Base-by-base conservation (phyloP, 2,888 invertebrate species). In the Volucella bombylans region DNA sequence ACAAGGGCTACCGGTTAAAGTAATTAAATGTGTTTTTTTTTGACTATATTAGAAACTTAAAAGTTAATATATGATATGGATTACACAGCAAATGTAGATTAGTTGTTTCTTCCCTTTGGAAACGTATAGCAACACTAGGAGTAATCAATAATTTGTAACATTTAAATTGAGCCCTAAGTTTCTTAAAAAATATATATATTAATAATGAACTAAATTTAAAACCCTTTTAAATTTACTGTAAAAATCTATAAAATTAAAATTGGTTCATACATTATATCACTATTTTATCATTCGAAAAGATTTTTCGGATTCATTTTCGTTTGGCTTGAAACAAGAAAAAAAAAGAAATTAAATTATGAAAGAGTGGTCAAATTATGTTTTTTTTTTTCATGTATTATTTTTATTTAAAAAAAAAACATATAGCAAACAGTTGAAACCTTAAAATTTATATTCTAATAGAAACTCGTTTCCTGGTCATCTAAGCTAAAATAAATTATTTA, bases 101-200 rank as follows among this genome's bases (percentile, higher is more conserved):
- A 43, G 43, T 57, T 14, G 59, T 49, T 41, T 4, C 11, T 15
- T 52, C 49, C 6, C 12, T 62, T 72, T 54, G 59, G 0, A 31
- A 52, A 12, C 4, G 4, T 18, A 50, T 61, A 61, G 54, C 23
- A 62, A 18, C 64, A 47, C 18, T 49, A 85, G 80, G 74, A 72
- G 57, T 62, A 61, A 81, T 81, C 77, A 78, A 64, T 74, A 72
- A 87, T 88, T 87, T 87, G 81, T 81, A 15, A 52, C 73, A 79
- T 72, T 88, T 89, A 88, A 88, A 88, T 88, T 88, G 88, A 83
- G 89, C 88, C 88, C 82, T 73, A 82, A 83, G 72, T 88, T 88
- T 86, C 82, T 86, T 18, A 80, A 79, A 68, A 82, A 71, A 76
- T 49, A 23, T 39, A 15, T 62, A 50, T 10, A 65, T 15, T 49